Evolutionary conservation across 2,888 invertebrate species (phyloP).

Genomic region (Noctua fimbriata): DNA sequence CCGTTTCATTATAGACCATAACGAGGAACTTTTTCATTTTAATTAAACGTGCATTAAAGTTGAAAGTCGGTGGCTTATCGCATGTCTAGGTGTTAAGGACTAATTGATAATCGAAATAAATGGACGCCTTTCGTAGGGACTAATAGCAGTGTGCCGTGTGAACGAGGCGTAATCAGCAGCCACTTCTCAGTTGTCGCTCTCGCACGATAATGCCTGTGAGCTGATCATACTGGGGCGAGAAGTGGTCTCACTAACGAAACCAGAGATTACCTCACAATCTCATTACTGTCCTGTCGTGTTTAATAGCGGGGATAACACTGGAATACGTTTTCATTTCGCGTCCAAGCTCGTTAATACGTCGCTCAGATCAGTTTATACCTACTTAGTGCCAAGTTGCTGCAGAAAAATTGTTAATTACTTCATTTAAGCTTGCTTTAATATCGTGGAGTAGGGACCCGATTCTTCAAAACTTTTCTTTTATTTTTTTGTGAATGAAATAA

Average conservation of each 20-base stretch:
- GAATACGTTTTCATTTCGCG: constrained; percentile 79
- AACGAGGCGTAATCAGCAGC: constrained; percentile 83
- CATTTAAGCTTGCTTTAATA: constrained; percentile 52
- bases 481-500: too few species aligned
- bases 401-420: constrained; percentile 65
- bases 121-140: constrained; percentile 77
- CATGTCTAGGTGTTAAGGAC: constrained; percentile 84
- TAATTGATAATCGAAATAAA: constrained; percentile 87
- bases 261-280: constrained; percentile 83
- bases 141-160: constrained; percentile 81
- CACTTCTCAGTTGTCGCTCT: constrained; percentile 86
- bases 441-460: constrained; percentile 4
- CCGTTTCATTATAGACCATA: constrained; percentile 79
- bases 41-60: constrained; percentile 85
- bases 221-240: constrained; percentile 68
- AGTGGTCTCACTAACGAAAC: constrained; percentile 78
- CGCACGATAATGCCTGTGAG: constrained; percentile 79
- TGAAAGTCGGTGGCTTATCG: constrained; percentile 80
- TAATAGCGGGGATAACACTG: constrained; percentile 78
- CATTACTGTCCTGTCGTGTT: constrained; percentile 78
- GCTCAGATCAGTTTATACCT: constrained; percentile 66
- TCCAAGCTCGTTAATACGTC: constrained; percentile 70
- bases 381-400: constrained; percentile 57
- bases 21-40: constrained; percentile 83
- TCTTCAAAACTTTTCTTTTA: neutral